A percentile compares a stretch with the other conserved stretches of the same genome.
Conservation (phyloP, 2,797 vertebrate genomes). For the Hippocampus kuda region DNA sequence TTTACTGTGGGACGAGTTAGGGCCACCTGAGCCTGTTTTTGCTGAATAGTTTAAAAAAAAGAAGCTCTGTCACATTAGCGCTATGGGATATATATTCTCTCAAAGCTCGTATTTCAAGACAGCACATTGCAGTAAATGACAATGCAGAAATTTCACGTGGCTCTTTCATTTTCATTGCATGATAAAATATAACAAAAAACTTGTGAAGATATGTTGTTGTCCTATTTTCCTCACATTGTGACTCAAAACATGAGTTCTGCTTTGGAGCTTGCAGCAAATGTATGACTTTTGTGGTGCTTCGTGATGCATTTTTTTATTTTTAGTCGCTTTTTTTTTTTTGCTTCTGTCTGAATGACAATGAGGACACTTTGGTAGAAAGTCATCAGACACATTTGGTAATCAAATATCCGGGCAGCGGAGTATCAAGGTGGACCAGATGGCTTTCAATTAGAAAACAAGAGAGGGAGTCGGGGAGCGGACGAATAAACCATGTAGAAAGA, state of each 20-base stretch:
- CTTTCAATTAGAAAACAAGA: constrained; percentile 25
- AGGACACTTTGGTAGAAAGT: constrained; percentile 11
- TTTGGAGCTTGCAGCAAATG: background rate
- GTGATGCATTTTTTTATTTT: background rate
- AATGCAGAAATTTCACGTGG: background rate
- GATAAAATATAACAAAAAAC: background rate
- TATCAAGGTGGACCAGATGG: constrained; percentile 39
- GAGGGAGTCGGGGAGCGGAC: constrained; percentile 23
- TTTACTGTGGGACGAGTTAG: background rate
- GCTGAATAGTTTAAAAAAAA: background rate
- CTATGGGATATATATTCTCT: background rate
- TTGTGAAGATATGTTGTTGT: background rate
- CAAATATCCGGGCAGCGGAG: constrained; percentile 44
- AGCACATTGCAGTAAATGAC: background rate
- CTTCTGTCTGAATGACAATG: constrained; percentile 22
- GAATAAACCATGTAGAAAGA: constrained; percentile 16
- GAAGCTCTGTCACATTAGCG: background rate
- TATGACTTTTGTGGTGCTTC: background rate
- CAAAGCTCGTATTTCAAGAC: background rate
- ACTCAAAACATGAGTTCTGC: background rate
- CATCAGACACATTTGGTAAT: constrained; percentile 44
- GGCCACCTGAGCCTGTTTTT: constrained; percentile 1
- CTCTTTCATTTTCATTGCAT: background rate
- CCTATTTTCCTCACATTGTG: background rate
- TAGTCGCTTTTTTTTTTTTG: no score